Evolutionary conservation across 2,113 vertebrate genomes (phyloP).

Genomic region (Phyllostomus hastatus): DNA sequence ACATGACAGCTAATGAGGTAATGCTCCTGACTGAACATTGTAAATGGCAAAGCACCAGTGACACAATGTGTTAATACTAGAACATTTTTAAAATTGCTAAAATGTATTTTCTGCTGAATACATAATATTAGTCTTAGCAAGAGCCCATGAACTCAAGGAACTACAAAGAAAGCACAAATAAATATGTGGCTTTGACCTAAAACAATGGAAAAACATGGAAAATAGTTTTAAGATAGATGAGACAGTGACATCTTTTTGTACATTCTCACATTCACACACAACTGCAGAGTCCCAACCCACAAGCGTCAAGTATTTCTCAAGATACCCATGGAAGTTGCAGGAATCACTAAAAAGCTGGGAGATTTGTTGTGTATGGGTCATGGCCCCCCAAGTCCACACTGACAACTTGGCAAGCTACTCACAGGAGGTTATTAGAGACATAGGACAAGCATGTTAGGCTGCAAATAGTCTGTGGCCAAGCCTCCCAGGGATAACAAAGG

Average conservation of each 20-base stretch:
- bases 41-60: background rate
- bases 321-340: background rate
- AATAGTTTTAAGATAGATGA: constrained; percentile 10
- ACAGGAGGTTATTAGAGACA: constrained; percentile 35
- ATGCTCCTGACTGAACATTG: background rate
- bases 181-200: background rate
- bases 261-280: constrained; percentile 11
- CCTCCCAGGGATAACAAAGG: background rate
- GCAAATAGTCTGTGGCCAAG: background rate
- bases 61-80: background rate
- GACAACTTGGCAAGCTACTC: constrained; percentile 46
- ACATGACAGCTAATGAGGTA: background rate
- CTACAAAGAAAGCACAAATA: background rate
- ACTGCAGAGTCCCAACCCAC: background rate
- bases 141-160: constrained; percentile 17
- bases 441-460: background rate
- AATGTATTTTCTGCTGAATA: constrained; percentile 25
- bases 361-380: background rate
- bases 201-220: background rate
- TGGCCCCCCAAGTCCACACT: constrained; percentile 31
- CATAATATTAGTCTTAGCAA: background rate
- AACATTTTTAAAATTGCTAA: background rate
- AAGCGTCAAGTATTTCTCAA: constrained; percentile 48
- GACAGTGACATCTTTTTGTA: constrained; percentile 14
- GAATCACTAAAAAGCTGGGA: constrained; percentile 15